Percentiles rank a stretch among this genome's conserved stretches.
Conservation (phyloP, 1,140 invertebrate species). For the Drosophila elegans region DNA sequence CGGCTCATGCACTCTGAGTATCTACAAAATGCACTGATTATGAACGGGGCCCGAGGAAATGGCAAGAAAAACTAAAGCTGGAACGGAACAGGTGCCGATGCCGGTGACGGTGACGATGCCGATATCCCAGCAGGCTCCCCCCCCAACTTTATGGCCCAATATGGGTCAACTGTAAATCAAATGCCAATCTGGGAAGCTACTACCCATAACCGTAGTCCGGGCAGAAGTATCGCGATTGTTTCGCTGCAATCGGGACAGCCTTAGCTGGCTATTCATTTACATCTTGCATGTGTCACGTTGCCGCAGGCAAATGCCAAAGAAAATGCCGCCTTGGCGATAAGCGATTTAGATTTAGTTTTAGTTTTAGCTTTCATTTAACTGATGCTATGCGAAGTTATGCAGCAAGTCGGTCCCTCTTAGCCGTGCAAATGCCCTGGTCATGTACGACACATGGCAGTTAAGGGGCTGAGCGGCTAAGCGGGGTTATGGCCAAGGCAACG, state of each 20-base stretch:
- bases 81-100: constrained; percentile 39
- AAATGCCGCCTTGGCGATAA: constrained; percentile 75
- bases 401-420: constrained; percentile 11
- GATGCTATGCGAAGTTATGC: constrained; percentile 79
- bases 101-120: not conserved
- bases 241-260: constrained; percentile 4
- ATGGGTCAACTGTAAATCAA: constrained; percentile 65
- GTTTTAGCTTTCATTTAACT: constrained; percentile 75
- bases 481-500: not conserved
- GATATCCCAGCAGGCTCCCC: not conserved
- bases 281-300: constrained; percentile 61
- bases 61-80: constrained; percentile 13
- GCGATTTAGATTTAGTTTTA: constrained; percentile 67
- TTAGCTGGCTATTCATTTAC: constrained; percentile 13
- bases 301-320: constrained; percentile 20
- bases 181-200: constrained; percentile 17
- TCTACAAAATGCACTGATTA: constrained; percentile 81
- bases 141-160: constrained; percentile 54
- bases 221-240: constrained; percentile 19
- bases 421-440: constrained; percentile 31
- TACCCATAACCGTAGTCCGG: constrained; percentile 3
- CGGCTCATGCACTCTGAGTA: constrained; percentile 56
- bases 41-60: constrained; percentile 52
- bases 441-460: constrained; percentile 52
- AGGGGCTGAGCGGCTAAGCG: constrained; percentile 65